Evolutionary conservation across 2,888 invertebrate species (phyloP).

Genomic region (Harpalus rufipes): DNA sequence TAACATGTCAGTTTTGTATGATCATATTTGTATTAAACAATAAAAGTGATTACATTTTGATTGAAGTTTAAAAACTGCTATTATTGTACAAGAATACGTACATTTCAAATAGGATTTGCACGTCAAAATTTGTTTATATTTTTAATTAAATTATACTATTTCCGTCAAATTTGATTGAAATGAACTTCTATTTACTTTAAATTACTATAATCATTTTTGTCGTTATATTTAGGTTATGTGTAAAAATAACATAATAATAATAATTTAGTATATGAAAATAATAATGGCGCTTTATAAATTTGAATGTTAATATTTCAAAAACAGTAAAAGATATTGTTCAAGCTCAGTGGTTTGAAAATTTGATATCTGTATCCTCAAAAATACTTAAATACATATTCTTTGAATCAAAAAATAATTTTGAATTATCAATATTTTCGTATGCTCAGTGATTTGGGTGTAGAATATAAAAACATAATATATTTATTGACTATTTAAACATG

Average conservation of each 20-base stretch:
- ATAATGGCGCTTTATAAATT: background rate
- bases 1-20: background rate
- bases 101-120: background rate
- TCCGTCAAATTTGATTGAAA: background rate
- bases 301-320: no score
- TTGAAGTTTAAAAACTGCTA: background rate
- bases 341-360: no score
- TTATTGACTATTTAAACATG: no score
- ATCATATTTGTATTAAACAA: background rate
- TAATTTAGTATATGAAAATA: background rate
- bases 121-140: background rate
- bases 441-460: no score
- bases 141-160: background rate
- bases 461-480: no score
- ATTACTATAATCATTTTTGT: background rate
- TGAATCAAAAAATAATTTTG: no score
- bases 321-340: no score
- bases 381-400: no score
- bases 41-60: slow-evolving; percentile 6
- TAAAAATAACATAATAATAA: background rate
- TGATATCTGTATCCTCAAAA: no score
- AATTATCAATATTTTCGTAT: no score
- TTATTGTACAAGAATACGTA: background rate
- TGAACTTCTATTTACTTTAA: background rate
- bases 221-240: background rate